A percentile compares a stretch with the other conserved stretches of the same genome.
Evolutionary conservation across 1,140 invertebrate genomes (phyloP).

Genomic region (Calephelis nemesis): DNA sequence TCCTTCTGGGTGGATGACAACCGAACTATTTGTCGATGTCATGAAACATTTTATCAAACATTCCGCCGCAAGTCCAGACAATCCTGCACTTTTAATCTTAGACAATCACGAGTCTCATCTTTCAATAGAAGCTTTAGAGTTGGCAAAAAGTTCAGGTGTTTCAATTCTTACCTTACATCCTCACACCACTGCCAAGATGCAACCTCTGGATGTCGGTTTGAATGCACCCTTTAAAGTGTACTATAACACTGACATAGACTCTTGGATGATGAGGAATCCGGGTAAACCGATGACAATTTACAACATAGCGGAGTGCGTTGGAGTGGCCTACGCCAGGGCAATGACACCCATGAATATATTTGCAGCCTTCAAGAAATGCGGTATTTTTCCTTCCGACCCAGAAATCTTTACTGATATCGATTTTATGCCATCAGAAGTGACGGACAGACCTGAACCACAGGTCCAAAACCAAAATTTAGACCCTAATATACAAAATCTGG

Average conservation of each 20-base stretch:
- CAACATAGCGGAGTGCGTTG: constrained; percentile 21
- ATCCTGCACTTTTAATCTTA: background rate
- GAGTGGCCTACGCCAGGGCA: constrained; percentile 2
- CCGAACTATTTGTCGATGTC: background rate
- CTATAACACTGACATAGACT: constrained; percentile 1
- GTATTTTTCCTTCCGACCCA: constrained; percentile 14
- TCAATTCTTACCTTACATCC: constrained; percentile 23
- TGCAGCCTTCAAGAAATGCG: constrained; percentile 18
- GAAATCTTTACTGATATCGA: background rate
- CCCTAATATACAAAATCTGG: no score
- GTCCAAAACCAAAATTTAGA: no score
- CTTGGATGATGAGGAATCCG: constrained; percentile 21
- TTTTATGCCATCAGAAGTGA: background rate
- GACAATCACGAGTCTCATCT: constrained; percentile 10
- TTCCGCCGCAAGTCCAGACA: background rate
- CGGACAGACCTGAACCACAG: background rate
- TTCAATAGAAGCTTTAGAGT: constrained; percentile 1
- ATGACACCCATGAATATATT: constrained; percentile 17
- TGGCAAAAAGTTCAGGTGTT: constrained; percentile 2
- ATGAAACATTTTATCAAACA: background rate
- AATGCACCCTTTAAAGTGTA: constrained; percentile 22
- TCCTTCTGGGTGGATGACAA: background rate
- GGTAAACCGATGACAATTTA: constrained; percentile 22
- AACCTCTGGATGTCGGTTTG: constrained; percentile 24
- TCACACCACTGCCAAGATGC: constrained; percentile 18